phyloP scores from a whole-genome alignment of 2,888 invertebrate genomes.

The Eueremaeus valkanovi region DNA sequence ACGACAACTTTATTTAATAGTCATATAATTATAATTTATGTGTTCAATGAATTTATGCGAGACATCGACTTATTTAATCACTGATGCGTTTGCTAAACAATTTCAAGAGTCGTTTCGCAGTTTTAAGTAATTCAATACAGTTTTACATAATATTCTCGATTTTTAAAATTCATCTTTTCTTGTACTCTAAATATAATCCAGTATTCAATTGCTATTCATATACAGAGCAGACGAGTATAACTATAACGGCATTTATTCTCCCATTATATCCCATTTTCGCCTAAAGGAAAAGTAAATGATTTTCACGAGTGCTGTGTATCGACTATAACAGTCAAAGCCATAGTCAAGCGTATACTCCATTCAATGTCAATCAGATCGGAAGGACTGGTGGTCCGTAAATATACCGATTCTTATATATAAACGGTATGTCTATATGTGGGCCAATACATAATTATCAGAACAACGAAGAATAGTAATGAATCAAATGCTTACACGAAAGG shows the following conservation, averaged over 20 bases:
- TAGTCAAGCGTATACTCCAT: neutral
- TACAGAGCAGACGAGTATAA: no score
- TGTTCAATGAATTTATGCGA: neutral
- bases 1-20: constrained; percentile 23
- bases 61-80: constrained; percentile 31
- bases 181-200: neutral
- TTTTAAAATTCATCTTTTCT: neutral
- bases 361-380: constrained; percentile 32
- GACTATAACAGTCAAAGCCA: neutral
- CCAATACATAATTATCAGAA: constrained; percentile 7
- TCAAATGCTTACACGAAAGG: constrained; percentile 12
- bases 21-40: neutral
- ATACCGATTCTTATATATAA: neutral
- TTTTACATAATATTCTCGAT: constrained; percentile 9
- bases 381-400: constrained; percentile 34
- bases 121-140: neutral
- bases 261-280: constrained; percentile 17
- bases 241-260: no score
- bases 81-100: constrained; percentile 19
- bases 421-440: neutral
- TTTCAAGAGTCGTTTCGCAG: no score
- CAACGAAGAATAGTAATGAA: neutral
- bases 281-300: constrained; percentile 30
- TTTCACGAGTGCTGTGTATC: no score
- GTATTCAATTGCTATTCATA: no score